Evolutionary conservation across 2,797 vertebrate genomes (phyloP), one percentile per base, ranked within the genome.

Genomic region (Typhlichthys eigenmanni): DNA sequence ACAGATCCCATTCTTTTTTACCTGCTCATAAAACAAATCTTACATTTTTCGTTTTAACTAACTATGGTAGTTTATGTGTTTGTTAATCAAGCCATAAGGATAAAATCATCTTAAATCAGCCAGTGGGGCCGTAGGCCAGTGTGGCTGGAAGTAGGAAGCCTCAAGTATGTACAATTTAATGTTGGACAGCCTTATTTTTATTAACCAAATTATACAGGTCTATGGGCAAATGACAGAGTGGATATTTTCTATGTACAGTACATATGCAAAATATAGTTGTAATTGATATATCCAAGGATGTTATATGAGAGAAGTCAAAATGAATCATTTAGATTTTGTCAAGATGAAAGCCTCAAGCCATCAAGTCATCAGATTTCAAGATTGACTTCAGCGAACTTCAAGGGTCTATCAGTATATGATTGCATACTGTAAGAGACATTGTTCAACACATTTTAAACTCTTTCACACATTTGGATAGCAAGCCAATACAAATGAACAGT

Each of bases 311-410:
- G 64, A 68, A 71, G 63, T 77, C 51, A 71, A 71, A 71, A 60
- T 73, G 38, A 45, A 51, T 50, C 50, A 13, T 16, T 58, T 17
- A 9, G 4, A 51, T 66, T 72, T 71, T 59, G 54, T 13, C 49
- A 75, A 76, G 72, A 80, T 55, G 59, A 80, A 79, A 83, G 70
- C 74, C 73, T 77, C 49, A 60, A 71, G 51, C 72, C 65, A 71
- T 69, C 63, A 57, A 9, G 38, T 43, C 38, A 43, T 43, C 38
- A 43, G 38, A 43, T 43, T 63, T 76, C n/a, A 65, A 52, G 62
- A 59, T 68, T 2, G 14, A 45, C 68, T 70, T 68, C 57, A 58
- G 32, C 12, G 4, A 46, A 59, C 38, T 57, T 68, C 68, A 68
- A 71, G 14, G 71, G 64, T 55, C 67, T 47, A 50, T 60, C 46